Base-by-base conservation (phyloP, 35 echinoderm and acorn worm genomes). In the Hemicentrotus pulcherrimus region DNA sequence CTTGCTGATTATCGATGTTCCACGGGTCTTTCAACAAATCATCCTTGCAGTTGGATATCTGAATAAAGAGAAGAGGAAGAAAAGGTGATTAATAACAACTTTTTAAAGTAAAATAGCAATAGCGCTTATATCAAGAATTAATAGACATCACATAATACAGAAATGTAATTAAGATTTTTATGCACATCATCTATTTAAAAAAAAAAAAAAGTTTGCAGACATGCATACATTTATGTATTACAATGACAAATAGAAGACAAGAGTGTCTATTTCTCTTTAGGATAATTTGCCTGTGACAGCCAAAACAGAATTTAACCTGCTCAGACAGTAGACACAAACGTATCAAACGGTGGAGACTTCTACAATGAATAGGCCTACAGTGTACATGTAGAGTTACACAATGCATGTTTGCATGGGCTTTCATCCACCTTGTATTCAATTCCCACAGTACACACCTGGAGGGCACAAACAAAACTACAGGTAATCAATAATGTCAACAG, bases 401-500 rank as follows among this genome's bases (percentile, higher is more conserved):
- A n/a, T 78, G 16, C 61, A 78, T 78, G 22, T 78, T 78, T 78
- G 22, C 65, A 78, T 78, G 65, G 22, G 22, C 10, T 78, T 28
- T n/a, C 65, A 28, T 28, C 65, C 28, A n/a, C 4, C 65, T 78
- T 78, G 65, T 78, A 78, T 18, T 18, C 0, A 78, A 78, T 78
- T 78, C 65, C 65, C 65, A 78, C 19, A 78, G 65, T n/a, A n/a
- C 65, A 78, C 65, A n/a, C 7, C 65, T 30, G 65, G 5, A 78
- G 28, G 65, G 65, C 19, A 78, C 65, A n/a, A n/a, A 78, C 65
- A 78, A 78, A 78, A 78, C 65, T n/a, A 78, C 65, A 78, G 6
- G 46, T 58, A 93, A 93, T 93, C 91, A 93, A 93, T 93, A 93
- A 32, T 31, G 45, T 93, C 35, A 93, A 93, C 91, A 93, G 91